Conservation (phyloP, 2,888 invertebrate genomes). For the Conus canariensis region DNA sequence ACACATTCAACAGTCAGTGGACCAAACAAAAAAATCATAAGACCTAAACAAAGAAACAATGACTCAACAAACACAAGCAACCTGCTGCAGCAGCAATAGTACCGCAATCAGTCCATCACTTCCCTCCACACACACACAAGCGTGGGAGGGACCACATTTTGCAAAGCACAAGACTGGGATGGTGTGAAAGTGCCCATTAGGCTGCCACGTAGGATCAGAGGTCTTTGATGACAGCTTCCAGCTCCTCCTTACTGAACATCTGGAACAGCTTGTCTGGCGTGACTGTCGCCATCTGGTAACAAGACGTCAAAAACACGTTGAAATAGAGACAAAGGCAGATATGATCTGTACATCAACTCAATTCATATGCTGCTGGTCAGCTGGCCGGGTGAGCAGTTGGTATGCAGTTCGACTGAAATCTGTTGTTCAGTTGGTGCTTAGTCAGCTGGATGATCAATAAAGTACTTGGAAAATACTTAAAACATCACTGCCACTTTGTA, state of each 20-base stretch:
- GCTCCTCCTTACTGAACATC: conserved; percentile 93
- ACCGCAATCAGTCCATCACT: not conserved
- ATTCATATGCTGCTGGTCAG: not conserved
- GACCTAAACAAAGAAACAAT: not conserved
- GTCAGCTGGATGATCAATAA: too few relatives aligned
- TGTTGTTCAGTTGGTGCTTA: too few relatives aligned
- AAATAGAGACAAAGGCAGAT: too few relatives aligned
- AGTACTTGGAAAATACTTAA: too few relatives aligned
- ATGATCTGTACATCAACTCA: not conserved
- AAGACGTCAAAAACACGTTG: conserved; percentile 24
- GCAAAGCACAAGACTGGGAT: not conserved
- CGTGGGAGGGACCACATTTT: not conserved
- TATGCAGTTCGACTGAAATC: not conserved
- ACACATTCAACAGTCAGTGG: not conserved
- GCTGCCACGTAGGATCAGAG: conserved; percentile 55
- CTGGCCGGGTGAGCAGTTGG: not conserved
- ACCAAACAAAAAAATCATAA: not conserved
- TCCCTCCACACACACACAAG: not conserved
- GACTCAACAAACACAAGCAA: not conserved
- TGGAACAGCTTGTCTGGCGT: conserved; percentile 91
- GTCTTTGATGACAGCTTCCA: conserved; percentile 89
- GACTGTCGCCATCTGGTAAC: conserved; percentile 88
- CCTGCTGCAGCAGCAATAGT: not conserved
- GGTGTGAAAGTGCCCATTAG: not conserved
- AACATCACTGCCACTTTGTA: too few relatives aligned